Conservation (phyloP, 2,888 invertebrate species). For the Litoditis marina region DNA sequence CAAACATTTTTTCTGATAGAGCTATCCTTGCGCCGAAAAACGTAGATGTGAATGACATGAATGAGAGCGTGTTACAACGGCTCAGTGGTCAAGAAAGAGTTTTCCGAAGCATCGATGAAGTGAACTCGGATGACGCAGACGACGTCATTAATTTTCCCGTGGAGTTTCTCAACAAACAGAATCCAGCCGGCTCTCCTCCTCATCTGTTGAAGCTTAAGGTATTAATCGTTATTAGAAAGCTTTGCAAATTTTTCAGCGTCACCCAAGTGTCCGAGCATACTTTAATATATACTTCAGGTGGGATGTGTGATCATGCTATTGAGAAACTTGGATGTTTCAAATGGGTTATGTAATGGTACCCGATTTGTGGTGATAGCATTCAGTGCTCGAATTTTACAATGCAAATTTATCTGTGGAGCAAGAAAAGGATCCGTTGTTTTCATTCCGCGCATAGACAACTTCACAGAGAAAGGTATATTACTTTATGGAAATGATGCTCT, state of each 20-base stretch:
- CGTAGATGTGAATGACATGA: constrained; percentile 11
- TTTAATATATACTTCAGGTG: too few relatives aligned
- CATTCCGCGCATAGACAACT: too few relatives aligned
- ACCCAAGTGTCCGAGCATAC: too few relatives aligned
- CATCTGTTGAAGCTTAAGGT: constrained; percentile 7
- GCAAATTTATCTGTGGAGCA: constrained; percentile 5
- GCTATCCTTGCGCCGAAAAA: constrained; percentile 19
- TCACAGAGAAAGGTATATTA: too few relatives aligned
- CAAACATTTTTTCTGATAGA: background rate
- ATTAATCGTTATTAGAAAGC: too few relatives aligned
- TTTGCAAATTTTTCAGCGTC: too few relatives aligned
- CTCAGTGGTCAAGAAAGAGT: background rate
- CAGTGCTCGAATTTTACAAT: too few relatives aligned
- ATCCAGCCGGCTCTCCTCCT: constrained; percentile 18
- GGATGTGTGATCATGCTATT: constrained; percentile 4
- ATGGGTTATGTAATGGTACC: constrained; percentile 2
- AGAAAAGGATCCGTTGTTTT: background rate
- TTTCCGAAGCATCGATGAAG: background rate
- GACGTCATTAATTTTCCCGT: constrained; percentile 3
- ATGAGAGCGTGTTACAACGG: constrained; percentile 8
- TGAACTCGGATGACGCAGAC: background rate
- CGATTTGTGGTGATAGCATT: background rate
- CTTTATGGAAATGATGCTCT: too few relatives aligned
- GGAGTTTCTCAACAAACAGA: constrained; percentile 13
- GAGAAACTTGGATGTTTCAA: background rate